Evolutionary conservation across 2,797 vertebrate species (phyloP).

Genomic region (Chelon auratus): DNA sequence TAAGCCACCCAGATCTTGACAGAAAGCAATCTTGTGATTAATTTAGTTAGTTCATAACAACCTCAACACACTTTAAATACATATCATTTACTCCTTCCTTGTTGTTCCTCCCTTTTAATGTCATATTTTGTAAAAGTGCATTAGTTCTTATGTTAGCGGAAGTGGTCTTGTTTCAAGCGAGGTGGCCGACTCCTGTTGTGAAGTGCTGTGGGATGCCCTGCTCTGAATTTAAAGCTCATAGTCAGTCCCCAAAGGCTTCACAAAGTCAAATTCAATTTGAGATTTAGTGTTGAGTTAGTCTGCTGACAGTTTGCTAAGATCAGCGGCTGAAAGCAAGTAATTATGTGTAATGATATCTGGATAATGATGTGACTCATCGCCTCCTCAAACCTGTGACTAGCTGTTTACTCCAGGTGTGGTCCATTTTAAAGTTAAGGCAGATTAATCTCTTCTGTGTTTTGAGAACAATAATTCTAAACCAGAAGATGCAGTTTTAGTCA

Average conservation of each 20-base stretch:
- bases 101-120: slow-evolving; percentile 16
- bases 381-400: slow-evolving; percentile 7
- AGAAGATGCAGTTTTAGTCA: not conserved
- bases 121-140: not conserved
- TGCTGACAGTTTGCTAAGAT: not conserved
- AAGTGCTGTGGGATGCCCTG: not conserved
- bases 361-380: slow-evolving; percentile 28
- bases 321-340: slow-evolving; percentile 22
- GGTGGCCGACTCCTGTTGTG: not conserved
- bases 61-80: slow-evolving; percentile 9
- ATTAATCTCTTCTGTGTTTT: not conserved
- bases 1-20: slow-evolving; percentile 26
- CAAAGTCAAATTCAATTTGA: slow-evolving; percentile 19
- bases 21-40: slow-evolving; percentile 3
- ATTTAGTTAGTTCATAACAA: not conserved
- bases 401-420: slow-evolving; percentile 4
- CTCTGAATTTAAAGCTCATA: slow-evolving; percentile 3
- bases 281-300: slow-evolving; percentile 10
- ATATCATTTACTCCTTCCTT: not conserved
- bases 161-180: not conserved
- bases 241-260: slow-evolving; percentile 11
- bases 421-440: not conserved
- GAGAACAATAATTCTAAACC: not conserved
- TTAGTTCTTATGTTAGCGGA: not conserved
- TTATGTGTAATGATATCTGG: slow-evolving; percentile 30